Percentiles rank a stretch among this genome's conserved stretches.
These are phyloP conservation scores for Felis chaus DNA, from an alignment of 2,113 vertebrate species.

Conservation along the genomic window DNA sequence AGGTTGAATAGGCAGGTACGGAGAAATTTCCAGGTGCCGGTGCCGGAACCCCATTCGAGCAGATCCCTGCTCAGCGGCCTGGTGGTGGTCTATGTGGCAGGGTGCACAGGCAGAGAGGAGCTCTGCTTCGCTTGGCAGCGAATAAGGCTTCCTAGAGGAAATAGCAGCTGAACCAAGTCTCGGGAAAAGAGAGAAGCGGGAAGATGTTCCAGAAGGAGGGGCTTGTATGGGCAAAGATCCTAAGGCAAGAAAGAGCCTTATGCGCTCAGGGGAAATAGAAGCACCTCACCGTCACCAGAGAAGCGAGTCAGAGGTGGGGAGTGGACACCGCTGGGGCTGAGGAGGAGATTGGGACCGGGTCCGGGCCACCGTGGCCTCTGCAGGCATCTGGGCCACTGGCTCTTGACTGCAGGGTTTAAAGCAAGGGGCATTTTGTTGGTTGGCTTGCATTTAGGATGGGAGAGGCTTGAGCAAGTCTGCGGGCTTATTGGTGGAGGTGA, in stretches of 20 bases:
- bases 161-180: background rate
- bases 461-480: background rate
- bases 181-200: background rate
- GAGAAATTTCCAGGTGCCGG: background rate
- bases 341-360: background rate
- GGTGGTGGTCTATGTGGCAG: background rate
- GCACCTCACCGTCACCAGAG: background rate
- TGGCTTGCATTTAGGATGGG: background rate
- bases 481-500: background rate
- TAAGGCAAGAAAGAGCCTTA: background rate
- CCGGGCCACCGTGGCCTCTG: background rate
- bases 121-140: background rate
- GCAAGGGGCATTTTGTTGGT: background rate
- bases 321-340: background rate
- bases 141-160: background rate
- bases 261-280: background rate
- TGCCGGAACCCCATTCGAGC: background rate
- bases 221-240: background rate
- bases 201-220: background rate
- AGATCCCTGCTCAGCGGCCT: too few species aligned
- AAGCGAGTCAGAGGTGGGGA: background rate
- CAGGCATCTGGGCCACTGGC: background rate
- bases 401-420: background rate
- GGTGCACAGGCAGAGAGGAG: background rate
- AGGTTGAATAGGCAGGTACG: background rate